Conservation (phyloP, 2,888 invertebrate species). For the Netelia fuscicornis region DNA sequence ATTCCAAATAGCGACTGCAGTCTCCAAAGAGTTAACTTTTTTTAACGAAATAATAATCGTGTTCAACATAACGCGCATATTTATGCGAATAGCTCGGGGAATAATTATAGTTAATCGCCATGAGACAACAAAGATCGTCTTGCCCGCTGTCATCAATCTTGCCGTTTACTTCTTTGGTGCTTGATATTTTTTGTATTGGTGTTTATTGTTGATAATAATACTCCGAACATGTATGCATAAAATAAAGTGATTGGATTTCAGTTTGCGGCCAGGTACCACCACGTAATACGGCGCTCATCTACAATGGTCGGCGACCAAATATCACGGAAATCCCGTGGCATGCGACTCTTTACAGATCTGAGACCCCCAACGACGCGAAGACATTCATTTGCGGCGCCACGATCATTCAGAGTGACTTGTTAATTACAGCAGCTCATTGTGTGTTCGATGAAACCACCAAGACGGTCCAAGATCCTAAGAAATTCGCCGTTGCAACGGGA, state of each 20-base stretch:
- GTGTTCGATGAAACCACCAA: slow-evolving; percentile 78
- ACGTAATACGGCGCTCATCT: slow-evolving; percentile 74
- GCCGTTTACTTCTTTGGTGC: background rate
- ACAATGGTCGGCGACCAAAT: slow-evolving; percentile 76
- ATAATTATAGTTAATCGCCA: slow-evolving; percentile 26
- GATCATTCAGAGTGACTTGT: slow-evolving; percentile 79
- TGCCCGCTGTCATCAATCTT: background rate
- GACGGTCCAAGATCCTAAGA: slow-evolving; percentile 68
- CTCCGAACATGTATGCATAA: background rate
- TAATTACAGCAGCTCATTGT: slow-evolving; percentile 85
- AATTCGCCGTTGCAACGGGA: slow-evolving; percentile 79
- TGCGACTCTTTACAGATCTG: slow-evolving; percentile 79
- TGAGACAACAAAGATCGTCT: background rate
- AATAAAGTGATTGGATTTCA: slow-evolving; percentile 69
- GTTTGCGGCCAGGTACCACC: slow-evolving; percentile 79
- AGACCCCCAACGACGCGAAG: slow-evolving; percentile 67
- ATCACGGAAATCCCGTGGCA: slow-evolving; percentile 84
- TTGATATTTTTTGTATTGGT: background rate
- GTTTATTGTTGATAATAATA: too few species aligned
- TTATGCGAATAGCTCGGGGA: slow-evolving; percentile 7
- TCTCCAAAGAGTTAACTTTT: slow-evolving; percentile 27
- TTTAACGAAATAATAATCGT: background rate
- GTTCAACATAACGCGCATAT: background rate
- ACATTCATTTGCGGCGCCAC: slow-evolving; percentile 83
- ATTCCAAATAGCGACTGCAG: background rate